Conservation (phyloP, 2,888 invertebrate species). For the Nomada fabriciana region DNA sequence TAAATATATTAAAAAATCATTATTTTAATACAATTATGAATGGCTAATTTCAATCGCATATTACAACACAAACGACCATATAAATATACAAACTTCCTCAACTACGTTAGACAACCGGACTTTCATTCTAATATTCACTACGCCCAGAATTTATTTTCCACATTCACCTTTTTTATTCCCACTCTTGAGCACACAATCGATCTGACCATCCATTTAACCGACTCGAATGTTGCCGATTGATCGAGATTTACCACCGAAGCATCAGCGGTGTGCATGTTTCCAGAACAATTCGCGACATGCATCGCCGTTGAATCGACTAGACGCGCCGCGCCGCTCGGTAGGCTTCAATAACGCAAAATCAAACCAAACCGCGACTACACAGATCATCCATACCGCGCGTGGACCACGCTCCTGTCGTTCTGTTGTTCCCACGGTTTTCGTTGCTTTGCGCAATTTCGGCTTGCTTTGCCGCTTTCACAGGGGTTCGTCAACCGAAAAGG, state of each 20-base stretch:
- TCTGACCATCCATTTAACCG: no score
- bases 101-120: no score
- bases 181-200: not conserved
- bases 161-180: not conserved
- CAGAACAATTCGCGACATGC: constrained; percentile 9
- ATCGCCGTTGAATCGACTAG: not conserved
- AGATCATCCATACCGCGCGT: constrained; percentile 2
- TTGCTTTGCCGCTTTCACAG: constrained; percentile 15
- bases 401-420: constrained; percentile 2
- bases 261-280: not conserved
- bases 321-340: not conserved
- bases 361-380: constrained; percentile 20
- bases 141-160: no score
- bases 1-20: no score
- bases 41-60: no score
- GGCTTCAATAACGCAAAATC: constrained; percentile 26
- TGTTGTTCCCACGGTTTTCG: constrained; percentile 35
- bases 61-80: no score
- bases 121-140: no score
- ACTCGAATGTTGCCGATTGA: not conserved
- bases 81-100: no score
- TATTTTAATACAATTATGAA: no score
- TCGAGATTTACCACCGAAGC: not conserved
- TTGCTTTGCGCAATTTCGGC: constrained; percentile 36
- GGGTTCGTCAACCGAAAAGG: constrained; percentile 19